Evolutionary conservation across 1,140 invertebrate species (phyloP).

Genomic region (Trichomalopsis sarcophagae): DNA sequence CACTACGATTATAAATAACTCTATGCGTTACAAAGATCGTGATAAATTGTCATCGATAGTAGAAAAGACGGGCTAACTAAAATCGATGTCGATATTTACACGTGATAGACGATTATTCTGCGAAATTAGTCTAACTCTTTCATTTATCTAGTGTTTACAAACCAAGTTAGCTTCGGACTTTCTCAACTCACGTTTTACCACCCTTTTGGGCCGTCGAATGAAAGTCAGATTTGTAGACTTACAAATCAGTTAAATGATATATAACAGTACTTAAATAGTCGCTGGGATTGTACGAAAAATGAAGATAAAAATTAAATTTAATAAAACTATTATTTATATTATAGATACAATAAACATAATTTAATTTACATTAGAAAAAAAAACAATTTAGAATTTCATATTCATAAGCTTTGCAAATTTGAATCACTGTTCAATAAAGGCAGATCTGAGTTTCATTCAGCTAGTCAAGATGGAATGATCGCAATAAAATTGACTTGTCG

Average conservation of each 20-base stretch:
- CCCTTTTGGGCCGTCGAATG: conserved; percentile 26
- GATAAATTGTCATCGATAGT: conserved; percentile 38
- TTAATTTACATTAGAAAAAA: not conserved
- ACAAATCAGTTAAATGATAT: not conserved
- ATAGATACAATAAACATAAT: not conserved
- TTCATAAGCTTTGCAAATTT: not conserved
- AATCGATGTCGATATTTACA: conserved; percentile 42
- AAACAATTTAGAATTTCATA: not conserved
- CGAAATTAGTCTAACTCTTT: conserved; percentile 20
- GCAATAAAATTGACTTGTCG: conserved; percentile 44
- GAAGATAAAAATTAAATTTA: not conserved
- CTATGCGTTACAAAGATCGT: conserved; percentile 13
- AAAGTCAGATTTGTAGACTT: conserved; percentile 31
- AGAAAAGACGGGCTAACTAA: conserved; percentile 29
- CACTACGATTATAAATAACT: conserved; percentile 46
- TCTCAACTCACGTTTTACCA: conserved; percentile 33
- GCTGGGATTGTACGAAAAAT: not conserved
- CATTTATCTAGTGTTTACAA: conserved; percentile 28
- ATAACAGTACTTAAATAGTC: not conserved
- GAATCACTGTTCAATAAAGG: not conserved
- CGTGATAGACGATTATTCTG: conserved; percentile 14
- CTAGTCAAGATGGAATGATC: conserved; percentile 40
- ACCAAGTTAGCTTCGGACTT: conserved; percentile 14
- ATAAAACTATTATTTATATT: not conserved
- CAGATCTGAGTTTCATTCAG: conserved; percentile 45